Evolutionary conservation across 1,140 invertebrate species (phyloP), one percentile per base, ranked within the genome.

Genomic region (Druon quercuslanigerum): DNA sequence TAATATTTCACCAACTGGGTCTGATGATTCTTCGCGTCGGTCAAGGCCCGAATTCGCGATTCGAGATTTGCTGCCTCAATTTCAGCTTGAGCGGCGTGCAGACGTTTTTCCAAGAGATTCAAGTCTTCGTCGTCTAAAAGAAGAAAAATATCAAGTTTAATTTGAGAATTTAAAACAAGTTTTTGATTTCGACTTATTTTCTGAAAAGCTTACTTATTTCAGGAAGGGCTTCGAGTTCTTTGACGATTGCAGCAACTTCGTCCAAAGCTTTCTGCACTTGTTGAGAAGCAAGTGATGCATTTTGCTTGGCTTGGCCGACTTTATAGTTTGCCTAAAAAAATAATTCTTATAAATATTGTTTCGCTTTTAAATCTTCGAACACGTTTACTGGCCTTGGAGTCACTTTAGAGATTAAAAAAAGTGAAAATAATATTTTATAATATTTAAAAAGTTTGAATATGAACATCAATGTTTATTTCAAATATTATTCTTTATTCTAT

Each of bases 231-330:
- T 95, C 93, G 3, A 99, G 91, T 80, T 97, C 95, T 51, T 94
- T 93, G 79, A 96, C 94, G 74, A 99, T 98, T 71, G 94, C 93
- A 70, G 95, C 93, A 4, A 99, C 93, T 72, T 96, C 95, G 11
- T 93, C 92, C 20, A 97, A 89, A 11, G 97, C 96, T 85, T 96
- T 95, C 12, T 94, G 91, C 0, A 98, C 96, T 92, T 96, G 95
- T 76, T 95, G 94, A 51, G 94, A 94, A 0, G 96, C 96, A 81
- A 96, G 93, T 60, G 93, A 91, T 0, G 97, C 96, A 77, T 95
- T 95, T 17, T 94, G 96, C 87, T 97, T 97, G 2, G 97, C 97
- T 92, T 97, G 94, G 51, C 96, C 96, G 16, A 98, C 97, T 93
- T 97, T 93, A 81, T 93, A 92, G 81, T 95, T 92, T 3, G 94